Percentiles rank a stretch among this genome's conserved stretches.
phyloP scores from a whole-genome alignment of 2,113 vertebrate species.

The Tetrao urogallus region DNA sequence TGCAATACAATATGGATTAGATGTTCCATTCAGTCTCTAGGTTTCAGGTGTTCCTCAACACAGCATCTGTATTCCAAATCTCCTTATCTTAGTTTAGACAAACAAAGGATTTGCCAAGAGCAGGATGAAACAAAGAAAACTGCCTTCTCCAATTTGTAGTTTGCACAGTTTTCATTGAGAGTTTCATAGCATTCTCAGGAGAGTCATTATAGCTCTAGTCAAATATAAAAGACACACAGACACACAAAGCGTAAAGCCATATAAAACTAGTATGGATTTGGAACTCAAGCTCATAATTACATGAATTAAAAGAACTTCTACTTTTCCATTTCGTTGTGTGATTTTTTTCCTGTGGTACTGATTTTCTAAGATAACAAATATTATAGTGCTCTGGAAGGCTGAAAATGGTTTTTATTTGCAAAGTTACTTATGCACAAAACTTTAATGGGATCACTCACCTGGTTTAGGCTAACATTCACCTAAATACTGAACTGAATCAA shows the following conservation, averaged over 20 bases:
- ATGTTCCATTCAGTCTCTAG: background rate
- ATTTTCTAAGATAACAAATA: background rate
- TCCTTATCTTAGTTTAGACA: background rate
- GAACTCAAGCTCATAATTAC: background rate
- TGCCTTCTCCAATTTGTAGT: background rate
- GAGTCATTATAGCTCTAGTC: background rate
- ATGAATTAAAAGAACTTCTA: background rate
- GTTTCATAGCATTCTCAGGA: background rate
- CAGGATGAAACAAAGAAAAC: background rate
- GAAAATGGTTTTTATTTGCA: background rate
- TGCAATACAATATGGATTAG: background rate
- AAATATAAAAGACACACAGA: background rate
- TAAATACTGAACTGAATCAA: background rate
- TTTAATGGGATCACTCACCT: accelerated
- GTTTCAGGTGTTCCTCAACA: background rate
- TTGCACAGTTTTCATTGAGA: background rate
- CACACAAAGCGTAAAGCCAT: background rate
- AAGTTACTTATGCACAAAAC: background rate
- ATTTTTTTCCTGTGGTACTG: background rate
- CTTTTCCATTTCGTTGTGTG: background rate
- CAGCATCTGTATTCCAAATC: accelerated
- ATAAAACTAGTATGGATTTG: background rate
- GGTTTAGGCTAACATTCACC: background rate
- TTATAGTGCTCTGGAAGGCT: background rate
- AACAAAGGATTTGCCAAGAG: background rate